A percentile compares a stretch with the other conserved stretches of the same genome.
These are phyloP conservation scores for Trichonephila clavata DNA, from an alignment of 1,140 invertebrate genomes.

Conservation along the genomic window DNA sequence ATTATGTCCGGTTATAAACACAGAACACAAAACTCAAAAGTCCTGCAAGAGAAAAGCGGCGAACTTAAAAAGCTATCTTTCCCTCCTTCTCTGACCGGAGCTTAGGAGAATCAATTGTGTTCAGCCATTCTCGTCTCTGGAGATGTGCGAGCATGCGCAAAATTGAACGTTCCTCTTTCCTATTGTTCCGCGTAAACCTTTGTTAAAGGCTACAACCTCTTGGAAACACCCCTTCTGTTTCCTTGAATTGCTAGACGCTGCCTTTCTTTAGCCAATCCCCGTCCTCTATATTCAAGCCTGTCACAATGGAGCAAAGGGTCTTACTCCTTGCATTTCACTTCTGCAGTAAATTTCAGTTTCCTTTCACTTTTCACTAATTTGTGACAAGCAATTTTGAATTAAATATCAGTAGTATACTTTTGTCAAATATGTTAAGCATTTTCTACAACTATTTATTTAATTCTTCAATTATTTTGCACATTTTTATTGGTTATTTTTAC, in stretches of 20 bases:
- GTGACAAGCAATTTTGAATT: too few species aligned
- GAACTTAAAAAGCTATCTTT: not conserved
- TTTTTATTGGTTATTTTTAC: too few species aligned
- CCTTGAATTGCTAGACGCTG: constrained; percentile 31
- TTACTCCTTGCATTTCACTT: too few species aligned
- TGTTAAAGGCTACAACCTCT: constrained; percentile 61
- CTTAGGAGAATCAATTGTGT: constrained; percentile 50
- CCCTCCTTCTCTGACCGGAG: constrained; percentile 12
- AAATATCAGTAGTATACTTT: too few species aligned
- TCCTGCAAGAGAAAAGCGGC: not conserved
- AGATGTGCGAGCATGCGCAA: constrained; percentile 56
- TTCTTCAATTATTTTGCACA: too few species aligned
- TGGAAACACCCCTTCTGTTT: constrained; percentile 60
- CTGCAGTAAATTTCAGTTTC: too few species aligned
- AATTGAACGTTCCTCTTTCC: constrained; percentile 2
- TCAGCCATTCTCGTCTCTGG: constrained; percentile 40
- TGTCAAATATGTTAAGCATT: too few species aligned
- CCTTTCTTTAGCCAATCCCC: constrained; percentile 37
- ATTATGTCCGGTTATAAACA: too few species aligned
- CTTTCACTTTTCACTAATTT: too few species aligned
- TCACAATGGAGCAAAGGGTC: too few species aligned
- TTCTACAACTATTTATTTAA: too few species aligned
- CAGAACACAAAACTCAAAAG: too few species aligned
- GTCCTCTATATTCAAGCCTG: not conserved
- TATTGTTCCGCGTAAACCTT: constrained; percentile 70